Evolutionary conservation across 2,113 vertebrate genomes (phyloP).

Genomic region (Toxotes jaculatrix): DNA sequence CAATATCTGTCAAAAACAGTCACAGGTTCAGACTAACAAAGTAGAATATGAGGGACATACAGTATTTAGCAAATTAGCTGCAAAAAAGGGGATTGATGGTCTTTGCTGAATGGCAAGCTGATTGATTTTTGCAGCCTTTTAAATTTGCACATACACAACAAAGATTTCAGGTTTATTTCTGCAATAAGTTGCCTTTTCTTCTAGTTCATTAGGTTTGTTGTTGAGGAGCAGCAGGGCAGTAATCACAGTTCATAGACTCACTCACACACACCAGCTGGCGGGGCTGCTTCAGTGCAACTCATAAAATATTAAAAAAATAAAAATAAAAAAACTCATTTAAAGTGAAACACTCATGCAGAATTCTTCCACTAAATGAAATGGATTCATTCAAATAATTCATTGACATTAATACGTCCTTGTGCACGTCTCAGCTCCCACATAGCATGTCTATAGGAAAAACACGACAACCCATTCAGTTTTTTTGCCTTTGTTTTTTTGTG

Average conservation of each 20-base stretch:
- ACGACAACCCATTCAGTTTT: not conserved
- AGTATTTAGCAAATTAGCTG: not conserved
- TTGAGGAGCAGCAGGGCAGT: conserved; percentile 46
- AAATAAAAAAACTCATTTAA: not conserved
- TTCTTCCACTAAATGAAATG: conserved; percentile 9
- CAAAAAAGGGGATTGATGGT: not conserved
- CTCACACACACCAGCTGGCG: conserved; percentile 56
- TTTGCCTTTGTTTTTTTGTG: not conserved
- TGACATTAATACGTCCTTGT: conserved; percentile 9
- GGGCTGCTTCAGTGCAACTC: conserved; percentile 23
- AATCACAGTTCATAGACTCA: conserved; percentile 44
- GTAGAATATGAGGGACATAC: not conserved
- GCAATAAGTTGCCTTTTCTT: conserved; percentile 18
- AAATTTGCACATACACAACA: not conserved
- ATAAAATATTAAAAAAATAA: conserved; percentile 1
- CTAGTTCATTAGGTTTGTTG: conserved; percentile 52
- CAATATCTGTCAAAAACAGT: not conserved
- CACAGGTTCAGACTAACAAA: not conserved
- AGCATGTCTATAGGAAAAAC: not conserved
- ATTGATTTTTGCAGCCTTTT: not conserved
- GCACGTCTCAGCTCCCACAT: not conserved
- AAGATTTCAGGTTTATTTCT: conserved; percentile 27
- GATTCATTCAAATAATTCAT: conserved; percentile 19
- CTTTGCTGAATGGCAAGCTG: not conserved
- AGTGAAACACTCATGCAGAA: conserved; percentile 8